Evolutionary conservation across 2,888 invertebrate genomes (phyloP).

Genomic region (Shargacucullia verbasci): DNA sequence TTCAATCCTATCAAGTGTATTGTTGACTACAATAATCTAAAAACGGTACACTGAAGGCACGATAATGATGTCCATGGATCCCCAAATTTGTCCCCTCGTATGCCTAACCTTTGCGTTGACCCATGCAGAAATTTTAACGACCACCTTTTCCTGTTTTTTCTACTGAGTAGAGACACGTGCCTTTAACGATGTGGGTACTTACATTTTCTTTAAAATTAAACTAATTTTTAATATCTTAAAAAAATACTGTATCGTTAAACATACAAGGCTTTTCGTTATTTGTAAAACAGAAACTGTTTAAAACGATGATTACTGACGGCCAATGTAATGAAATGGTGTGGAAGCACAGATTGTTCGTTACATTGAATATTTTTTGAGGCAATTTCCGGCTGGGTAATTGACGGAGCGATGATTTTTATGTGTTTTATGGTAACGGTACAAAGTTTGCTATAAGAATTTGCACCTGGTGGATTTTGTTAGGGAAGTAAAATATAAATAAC

Average conservation of each 20-base stretch:
- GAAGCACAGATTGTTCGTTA: slow-evolving; percentile 27
- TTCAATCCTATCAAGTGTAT: slow-evolving; percentile 30
- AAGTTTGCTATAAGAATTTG: slow-evolving; percentile 6
- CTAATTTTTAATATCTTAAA: slow-evolving; percentile 38
- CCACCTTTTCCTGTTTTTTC: slow-evolving; percentile 52
- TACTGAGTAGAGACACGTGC: slow-evolving; percentile 53
- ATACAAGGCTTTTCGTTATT: slow-evolving; percentile 8
- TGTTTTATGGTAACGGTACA: slow-evolving; percentile 22
- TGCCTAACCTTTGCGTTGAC: slow-evolving; percentile 54
- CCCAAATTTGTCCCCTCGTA: slow-evolving; percentile 52
- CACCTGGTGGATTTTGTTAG: slow-evolving; percentile 7
- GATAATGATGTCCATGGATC: slow-evolving; percentile 56
- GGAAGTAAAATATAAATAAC: too few relatives aligned
- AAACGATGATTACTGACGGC: slow-evolving; percentile 22
- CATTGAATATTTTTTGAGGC: slow-evolving; percentile 47
- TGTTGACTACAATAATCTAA: slow-evolving; percentile 40
- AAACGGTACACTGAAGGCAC: slow-evolving; percentile 36
- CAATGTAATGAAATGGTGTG: slow-evolving; percentile 26
- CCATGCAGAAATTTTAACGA: slow-evolving; percentile 64
- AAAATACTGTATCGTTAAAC: slow-evolving; percentile 1
- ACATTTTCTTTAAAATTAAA: slow-evolving; percentile 30
- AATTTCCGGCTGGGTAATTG: slow-evolving; percentile 34
- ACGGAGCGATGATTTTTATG: slow-evolving; percentile 29
- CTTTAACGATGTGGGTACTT: slow-evolving; percentile 45
- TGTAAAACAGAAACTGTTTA: slow-evolving; percentile 20